Evolutionary conservation across 2,888 invertebrate species (phyloP), one percentile per base, ranked within the genome.

Genomic region (Drymonia ruficornis): DNA sequence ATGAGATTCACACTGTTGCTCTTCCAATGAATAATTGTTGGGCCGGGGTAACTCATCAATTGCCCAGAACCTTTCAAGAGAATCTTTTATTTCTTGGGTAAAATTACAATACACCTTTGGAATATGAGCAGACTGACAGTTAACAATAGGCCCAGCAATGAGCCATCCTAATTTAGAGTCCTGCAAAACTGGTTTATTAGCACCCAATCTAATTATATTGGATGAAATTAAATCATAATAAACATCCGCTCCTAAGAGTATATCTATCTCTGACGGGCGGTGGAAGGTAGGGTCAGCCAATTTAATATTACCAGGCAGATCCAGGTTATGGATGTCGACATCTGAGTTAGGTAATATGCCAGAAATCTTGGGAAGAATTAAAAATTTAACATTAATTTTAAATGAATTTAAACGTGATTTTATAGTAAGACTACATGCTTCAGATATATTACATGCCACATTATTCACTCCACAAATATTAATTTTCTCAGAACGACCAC

Each of bases 401-500:
- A 38, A 51, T 7, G 38, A 38, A 29, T 16, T 46, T 15, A 11
- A 9, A 3, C 38, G 13, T 13, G 51, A 51, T 16, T 46, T 23
- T 16, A 51, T 29, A 1, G 0, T 28, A 12, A 51, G 0, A 5
- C 15, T 12, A 13, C 51, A 51, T 4, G 16, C 12, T 5, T 51
- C 46, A 4, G 46, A 16, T 8, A 45, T 46, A 19, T 51, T 38
- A 40, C 46, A 51, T 3, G 19, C 6, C 15, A 52, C 9, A 46
- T 52, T 52, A 52, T 52, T 52, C 1, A 52, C 36, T 5, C 51
- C 51, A 9, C 38, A 45, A 38, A 47, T 16, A 12, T n/a, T 13
- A 4, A 47, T n/a, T 1, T 40, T 13, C n/a, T 46, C 29, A 29
- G 7, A 46, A 31, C n/a, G 31, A 16, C 29, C 9, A 28, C 13